Evolutionary conservation across 2,888 invertebrate species (phyloP).

Genomic region (Oxystoma pomonae): DNA sequence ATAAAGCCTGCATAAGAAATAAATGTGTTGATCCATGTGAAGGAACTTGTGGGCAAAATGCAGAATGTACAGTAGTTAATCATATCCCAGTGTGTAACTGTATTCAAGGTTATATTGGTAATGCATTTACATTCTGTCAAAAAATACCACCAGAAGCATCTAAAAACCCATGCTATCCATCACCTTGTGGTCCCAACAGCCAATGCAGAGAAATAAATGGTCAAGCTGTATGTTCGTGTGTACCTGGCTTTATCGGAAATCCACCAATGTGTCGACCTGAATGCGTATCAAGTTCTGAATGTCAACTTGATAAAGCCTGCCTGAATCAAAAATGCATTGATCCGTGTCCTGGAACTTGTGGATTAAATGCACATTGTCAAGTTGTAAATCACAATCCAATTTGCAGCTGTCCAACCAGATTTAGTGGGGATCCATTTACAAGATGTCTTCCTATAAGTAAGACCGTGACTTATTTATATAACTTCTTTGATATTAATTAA

Average conservation of each 20-base stretch:
- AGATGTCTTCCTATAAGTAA: constrained; percentile 41
- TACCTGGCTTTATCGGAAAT: constrained; percentile 49
- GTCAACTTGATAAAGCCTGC: constrained; percentile 49
- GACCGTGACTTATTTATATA: constrained; percentile 1
- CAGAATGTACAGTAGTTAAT: constrained; percentile 68
- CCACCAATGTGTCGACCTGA: constrained; percentile 55
- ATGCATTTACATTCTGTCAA: constrained; percentile 65
- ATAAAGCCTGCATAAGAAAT: constrained; percentile 66
- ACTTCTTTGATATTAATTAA: background rate
- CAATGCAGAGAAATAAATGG: constrained; percentile 53
- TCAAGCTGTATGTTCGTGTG: constrained; percentile 57
- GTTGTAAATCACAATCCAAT: constrained; percentile 58
- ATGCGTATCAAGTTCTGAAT: constrained; percentile 51
- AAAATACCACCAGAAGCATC: constrained; percentile 45
- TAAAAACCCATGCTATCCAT: constrained; percentile 61
- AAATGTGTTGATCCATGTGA: constrained; percentile 69
- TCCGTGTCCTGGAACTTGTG: constrained; percentile 56
- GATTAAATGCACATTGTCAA: constrained; percentile 51
- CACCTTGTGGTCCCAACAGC: constrained; percentile 59
- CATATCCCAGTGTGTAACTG: constrained; percentile 77
- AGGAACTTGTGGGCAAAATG: constrained; percentile 71
- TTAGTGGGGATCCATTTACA: constrained; percentile 54
- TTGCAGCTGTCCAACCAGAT: constrained; percentile 53
- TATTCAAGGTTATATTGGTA: constrained; percentile 63
- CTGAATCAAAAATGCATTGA: constrained; percentile 53